Percentiles rank a stretch among this genome's conserved stretches.
These are phyloP conservation scores for Pseudomyrmex concolor DNA, from an alignment of 1,140 invertebrate genomes.

Conservation along the genomic window DNA sequence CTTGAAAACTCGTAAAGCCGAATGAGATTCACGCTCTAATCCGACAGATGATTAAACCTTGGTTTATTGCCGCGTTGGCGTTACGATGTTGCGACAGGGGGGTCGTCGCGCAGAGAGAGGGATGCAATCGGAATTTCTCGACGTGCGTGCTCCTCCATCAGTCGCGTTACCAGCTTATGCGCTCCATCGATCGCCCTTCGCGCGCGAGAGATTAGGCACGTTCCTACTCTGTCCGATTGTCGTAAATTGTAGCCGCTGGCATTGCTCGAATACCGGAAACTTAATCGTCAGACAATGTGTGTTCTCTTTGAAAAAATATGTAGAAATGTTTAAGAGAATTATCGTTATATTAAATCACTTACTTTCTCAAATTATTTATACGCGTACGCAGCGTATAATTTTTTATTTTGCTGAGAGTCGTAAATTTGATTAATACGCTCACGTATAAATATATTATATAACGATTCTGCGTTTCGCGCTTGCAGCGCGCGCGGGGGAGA, in stretches of 20 bases:
- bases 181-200: constrained; percentile 42
- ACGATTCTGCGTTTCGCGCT: constrained; percentile 3
- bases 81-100: constrained; percentile 62
- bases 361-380: background rate
- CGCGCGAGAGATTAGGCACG: constrained; percentile 62
- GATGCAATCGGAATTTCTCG: constrained; percentile 51
- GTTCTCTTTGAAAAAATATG: no score
- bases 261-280: background rate
- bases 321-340: no score
- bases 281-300: background rate
- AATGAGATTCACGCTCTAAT: constrained; percentile 83
- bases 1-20: constrained; percentile 84
- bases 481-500: background rate
- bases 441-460: constrained; percentile 1
- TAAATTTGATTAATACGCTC: constrained; percentile 20
- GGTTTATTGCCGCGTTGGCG: constrained; percentile 73
- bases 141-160: constrained; percentile 39
- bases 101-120: background rate
- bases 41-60: constrained; percentile 79
- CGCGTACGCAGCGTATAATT: background rate
- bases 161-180: constrained; percentile 43
- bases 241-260: constrained; percentile 39
- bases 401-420: background rate
- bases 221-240: constrained; percentile 36
- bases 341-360: no score